Conservation (phyloP, 2,113 vertebrate genomes). For the Taurulus bubalis region DNA sequence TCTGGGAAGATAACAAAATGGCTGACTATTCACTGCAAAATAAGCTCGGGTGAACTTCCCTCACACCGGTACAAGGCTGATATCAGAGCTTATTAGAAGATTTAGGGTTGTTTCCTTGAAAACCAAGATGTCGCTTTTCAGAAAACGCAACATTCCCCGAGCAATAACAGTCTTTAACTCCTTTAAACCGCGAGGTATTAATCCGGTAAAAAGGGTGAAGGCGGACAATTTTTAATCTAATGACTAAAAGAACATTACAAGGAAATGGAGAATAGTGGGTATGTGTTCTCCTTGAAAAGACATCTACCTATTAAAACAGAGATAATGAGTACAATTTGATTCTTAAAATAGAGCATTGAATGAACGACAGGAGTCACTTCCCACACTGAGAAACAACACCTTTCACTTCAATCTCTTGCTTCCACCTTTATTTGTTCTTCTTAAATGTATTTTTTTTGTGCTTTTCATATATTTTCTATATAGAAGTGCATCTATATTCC, state of each 20-base stretch:
- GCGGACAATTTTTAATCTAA: neutral
- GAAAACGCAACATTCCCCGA: neutral
- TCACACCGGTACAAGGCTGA: neutral
- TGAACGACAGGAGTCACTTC: neutral
- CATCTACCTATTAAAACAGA: neutral
- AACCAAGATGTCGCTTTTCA: neutral
- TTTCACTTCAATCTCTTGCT: neutral
- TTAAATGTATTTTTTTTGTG: neutral
- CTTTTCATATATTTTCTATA: neutral
- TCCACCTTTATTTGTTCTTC: neutral
- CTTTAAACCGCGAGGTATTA: neutral
- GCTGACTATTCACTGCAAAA: constrained; percentile 21
- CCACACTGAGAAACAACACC: no score
- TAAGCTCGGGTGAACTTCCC: constrained; percentile 16
- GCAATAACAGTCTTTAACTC: constrained; percentile 4
- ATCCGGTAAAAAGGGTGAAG: neutral
- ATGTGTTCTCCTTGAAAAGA: neutral
- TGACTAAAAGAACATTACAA: neutral
- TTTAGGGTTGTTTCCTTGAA: neutral
- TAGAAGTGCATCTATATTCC: no score
- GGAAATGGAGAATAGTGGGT: neutral
- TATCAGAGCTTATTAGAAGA: neutral
- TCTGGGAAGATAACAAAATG: constrained; percentile 31
- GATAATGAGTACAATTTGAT: neutral
- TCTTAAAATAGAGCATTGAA: neutral